Conservation (phyloP, 1,140 invertebrate genomes). For the Steinernema feltiae region DNA sequence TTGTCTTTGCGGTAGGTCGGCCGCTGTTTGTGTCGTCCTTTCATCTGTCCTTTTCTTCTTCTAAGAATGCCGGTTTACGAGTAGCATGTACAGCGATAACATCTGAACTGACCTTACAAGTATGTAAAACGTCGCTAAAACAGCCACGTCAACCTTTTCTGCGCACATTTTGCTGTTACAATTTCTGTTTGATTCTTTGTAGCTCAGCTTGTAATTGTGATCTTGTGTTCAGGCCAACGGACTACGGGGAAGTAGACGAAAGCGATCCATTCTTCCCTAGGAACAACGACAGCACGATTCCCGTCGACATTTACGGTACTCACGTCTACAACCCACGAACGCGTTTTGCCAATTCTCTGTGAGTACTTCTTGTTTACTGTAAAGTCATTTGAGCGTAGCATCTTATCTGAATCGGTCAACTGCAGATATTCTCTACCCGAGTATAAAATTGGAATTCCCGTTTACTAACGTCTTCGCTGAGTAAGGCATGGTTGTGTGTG, state of each 20-base stretch:
- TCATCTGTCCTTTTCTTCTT: neutral
- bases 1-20: conserved; percentile 4
- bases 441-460: neutral
- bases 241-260: conserved; percentile 44
- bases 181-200: too few species aligned
- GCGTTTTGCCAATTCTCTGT: conserved; percentile 26
- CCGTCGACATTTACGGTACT: conserved; percentile 50
- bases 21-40: conserved; percentile 1
- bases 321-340: conserved; percentile 45
- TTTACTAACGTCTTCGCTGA: neutral
- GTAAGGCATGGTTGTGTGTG: neutral
- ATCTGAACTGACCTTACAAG: too few species aligned
- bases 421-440: neutral
- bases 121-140: too few species aligned
- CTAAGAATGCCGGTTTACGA: neutral
- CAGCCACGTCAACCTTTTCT: too few species aligned
- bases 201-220: too few species aligned
- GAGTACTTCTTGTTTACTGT: conserved; percentile 4
- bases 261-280: conserved; percentile 50
- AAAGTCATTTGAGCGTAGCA: conserved; percentile 7
- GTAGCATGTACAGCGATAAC: neutral
- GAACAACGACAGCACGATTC: conserved; percentile 36
- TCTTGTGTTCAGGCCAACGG: conserved; percentile 43
- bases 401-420: neutral
- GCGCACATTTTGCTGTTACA: too few species aligned